Base-by-base conservation (phyloP, 2,888 invertebrate genomes). In the Amiota mariae region DNA sequence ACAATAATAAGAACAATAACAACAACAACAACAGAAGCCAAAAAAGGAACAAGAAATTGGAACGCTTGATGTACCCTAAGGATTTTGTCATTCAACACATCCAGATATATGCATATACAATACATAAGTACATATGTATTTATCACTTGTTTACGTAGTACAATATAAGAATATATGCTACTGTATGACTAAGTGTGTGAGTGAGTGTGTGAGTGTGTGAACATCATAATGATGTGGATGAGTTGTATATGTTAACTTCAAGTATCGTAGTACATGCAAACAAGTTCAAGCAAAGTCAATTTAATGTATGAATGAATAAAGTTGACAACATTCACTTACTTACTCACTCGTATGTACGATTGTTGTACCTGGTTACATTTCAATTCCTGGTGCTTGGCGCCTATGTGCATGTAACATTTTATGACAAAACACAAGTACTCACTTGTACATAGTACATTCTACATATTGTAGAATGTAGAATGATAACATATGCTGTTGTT, bases 381-480 rank as follows among this genome's bases (percentile, higher is more conserved):
- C 36, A 36, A 36, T 36, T 36, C 36, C 36, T 36, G 36, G 36
- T 36, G 3, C 36, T 47, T 66, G 63, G 54, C 71, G 71, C 63
- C 71, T 18, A 10, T 11, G 59, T 49, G 46, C 64, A 71, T 54
- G 71, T 64, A 71, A 71, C 49, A 48, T 71, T 70, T 47, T 57
- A 70, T 48, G 8, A 48, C 48, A 20, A 59, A 59, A 59, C 20
- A 20, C 36, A 36, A 36, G 36, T 36, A 36, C 36, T 36, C 36
- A 36, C 36, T 36, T 6, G 36, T 36, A 36, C 36, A 36, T 36
- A 36, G 36, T 6, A n/a, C n/a, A n/a, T n/a, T n/a, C n/a, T n/a
- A n/a, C n/a, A n/a, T n/a, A 36, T 36, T 36, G 6, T 4, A 36
- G 36, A 36, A 36, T 36, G 36, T 36, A 59, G 57, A 59, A 59